Base-by-base conservation (phyloP, 2,888 invertebrate species). In the Boloria selene region DNA sequence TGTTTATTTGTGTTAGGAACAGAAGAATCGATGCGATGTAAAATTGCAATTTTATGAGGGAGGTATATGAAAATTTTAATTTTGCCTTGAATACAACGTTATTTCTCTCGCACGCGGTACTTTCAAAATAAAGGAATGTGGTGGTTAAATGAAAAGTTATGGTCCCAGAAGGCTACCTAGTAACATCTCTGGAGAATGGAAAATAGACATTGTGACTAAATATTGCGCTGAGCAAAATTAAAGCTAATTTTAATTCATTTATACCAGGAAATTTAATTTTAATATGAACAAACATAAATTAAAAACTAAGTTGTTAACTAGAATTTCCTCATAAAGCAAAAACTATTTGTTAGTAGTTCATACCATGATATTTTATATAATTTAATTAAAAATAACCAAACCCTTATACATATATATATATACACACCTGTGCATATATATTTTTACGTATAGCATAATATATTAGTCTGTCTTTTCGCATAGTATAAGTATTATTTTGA, bases 121-220 rank as follows among this genome's bases (percentile, higher is more conserved):
- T 67, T 68, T 50, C 61, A 56, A 62, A 65, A 56, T 65, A 65
- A 68, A 68, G 42, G 17, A 54, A 51, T 51, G 67, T 53, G 49
- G 44, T 60, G 51, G 51, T 61, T 63, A 70, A 73, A 73, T 72
- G 72, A 71, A 72, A 72, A 73, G 69, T 73, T 71, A 73, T 69
- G 66, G 63, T 69, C 52, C 56, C 64, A 50, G 67, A 64, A 70
- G 51, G 58, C 38, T 14, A 50, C 38, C 63, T 50, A 45, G 10
- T 53, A 7, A 31, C 10, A 16, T 59, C 64, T 45, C 64, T 47
- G n/a, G 58, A 16, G 64, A 64, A 13, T 14, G 49, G 55, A 55
- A 54, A 58, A 64, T 58, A 58, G 56, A 50, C 59, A 49, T 31
- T 59, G 14, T 47, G 59, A 59, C 59, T 59, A 31, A 59, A 59